A percentile compares a stretch with the other conserved stretches of the same genome.
Evolutionary conservation across 1,140 invertebrate species (phyloP).

Genomic region (Euglossa dilemma): DNA sequence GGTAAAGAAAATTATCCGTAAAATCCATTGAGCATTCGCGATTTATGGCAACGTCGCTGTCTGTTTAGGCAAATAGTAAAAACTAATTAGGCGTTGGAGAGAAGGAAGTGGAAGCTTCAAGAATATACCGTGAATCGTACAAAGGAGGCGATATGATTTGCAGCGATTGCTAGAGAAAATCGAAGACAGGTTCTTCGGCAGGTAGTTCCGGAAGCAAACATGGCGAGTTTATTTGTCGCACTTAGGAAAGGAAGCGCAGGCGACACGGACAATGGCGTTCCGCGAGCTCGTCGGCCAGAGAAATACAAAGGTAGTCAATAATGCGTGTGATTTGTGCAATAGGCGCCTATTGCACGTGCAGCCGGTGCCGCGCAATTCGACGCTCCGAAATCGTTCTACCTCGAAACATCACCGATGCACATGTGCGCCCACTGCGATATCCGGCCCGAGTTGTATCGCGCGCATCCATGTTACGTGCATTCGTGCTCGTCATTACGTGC

Average conservation of each 20-base stretch:
- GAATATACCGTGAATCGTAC: too few relatives aligned
- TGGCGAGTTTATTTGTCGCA: conserved; percentile 31
- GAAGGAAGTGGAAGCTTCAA: too few relatives aligned
- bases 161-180: too few relatives aligned
- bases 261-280: conserved; percentile 60
- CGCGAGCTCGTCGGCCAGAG: conserved; percentile 61
- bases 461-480: conserved; percentile 61
- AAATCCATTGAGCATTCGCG: too few relatives aligned
- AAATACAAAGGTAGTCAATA: conserved; percentile 81
- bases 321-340: conserved; percentile 82
- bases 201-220: not conserved
- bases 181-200: too few relatives aligned
- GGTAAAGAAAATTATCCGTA: too few relatives aligned
- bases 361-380: conserved; percentile 78
- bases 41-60: too few relatives aligned
- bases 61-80: too few relatives aligned
- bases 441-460: conserved; percentile 51
- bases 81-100: too few relatives aligned
- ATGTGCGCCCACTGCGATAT: conserved; percentile 72
- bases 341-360: conserved; percentile 79
- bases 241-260: conserved; percentile 20
- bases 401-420: conserved; percentile 76
- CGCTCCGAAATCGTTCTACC: conserved; percentile 77
- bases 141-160: too few relatives aligned
- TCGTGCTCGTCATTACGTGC: conserved; percentile 74